These are phyloP conservation scores for Martes martes DNA, from an alignment of 2,113 vertebrate genomes.

Conservation along the genomic window DNA sequence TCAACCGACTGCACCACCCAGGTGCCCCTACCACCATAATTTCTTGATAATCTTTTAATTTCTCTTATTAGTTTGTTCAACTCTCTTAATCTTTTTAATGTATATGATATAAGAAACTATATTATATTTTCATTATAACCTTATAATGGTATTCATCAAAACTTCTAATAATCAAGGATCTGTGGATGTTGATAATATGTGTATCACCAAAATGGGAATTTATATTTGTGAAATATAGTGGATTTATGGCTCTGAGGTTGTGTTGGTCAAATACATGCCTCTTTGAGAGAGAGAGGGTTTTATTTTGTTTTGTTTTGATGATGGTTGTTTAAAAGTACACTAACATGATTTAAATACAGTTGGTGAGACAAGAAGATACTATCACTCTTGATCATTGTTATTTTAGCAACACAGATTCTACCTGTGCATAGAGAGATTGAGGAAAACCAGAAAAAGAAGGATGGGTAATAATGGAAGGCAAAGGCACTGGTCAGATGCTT, in stretches of 20 bases:
- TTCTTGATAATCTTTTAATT: neutral
- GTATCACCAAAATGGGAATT: neutral
- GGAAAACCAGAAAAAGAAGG: neutral
- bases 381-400: neutral
- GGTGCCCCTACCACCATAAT: neutral
- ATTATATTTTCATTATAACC: neutral
- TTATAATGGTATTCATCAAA: neutral
- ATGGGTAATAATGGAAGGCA: neutral
- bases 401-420: neutral
- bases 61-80: neutral
- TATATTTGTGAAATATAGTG: neutral
- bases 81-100: neutral
- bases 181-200: neutral
- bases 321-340: neutral
- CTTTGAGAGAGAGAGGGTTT: neutral
- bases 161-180: neutral
- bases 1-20: neutral
- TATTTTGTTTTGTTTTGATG: neutral
- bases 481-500: neutral
- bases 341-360: neutral
- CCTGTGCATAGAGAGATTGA: neutral
- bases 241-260: conserved; percentile 28
- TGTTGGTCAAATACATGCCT: conserved; percentile 18
- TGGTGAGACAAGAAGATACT: neutral
- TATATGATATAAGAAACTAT: neutral